These are phyloP conservation scores for Lasioglossum oenotherae DNA, from an alignment of 2,888 invertebrate species.

Conservation along the genomic window DNA sequence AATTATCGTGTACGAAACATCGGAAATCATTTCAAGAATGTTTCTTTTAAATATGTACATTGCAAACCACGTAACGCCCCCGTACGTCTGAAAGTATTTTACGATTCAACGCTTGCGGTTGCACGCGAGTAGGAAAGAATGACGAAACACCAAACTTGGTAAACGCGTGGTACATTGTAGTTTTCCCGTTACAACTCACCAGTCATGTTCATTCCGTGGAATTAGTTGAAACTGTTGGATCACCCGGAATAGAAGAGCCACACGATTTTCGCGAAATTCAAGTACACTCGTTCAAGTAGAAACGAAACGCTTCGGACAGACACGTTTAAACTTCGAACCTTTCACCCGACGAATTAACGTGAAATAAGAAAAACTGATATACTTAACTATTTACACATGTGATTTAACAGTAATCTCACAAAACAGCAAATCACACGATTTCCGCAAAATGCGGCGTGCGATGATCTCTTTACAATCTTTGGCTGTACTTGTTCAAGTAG, in stretches of 20 bases:
- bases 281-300: neutral
- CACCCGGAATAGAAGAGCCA: neutral
- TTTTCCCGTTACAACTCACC: slow-evolving; percentile 43
- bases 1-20: neutral
- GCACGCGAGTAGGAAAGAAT: neutral
- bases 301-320: neutral
- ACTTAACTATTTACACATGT: too few relatives aligned
- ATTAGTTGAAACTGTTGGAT: neutral
- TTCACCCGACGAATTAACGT: slow-evolving; percentile 1
- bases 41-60: neutral
- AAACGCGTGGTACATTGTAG: slow-evolving; percentile 7
- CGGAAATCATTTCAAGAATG: neutral
- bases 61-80: neutral
- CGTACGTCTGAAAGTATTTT: neutral
- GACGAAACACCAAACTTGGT: neutral
- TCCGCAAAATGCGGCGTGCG: too few relatives aligned
- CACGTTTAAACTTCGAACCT: neutral
- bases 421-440: too few relatives aligned
- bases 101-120: neutral
- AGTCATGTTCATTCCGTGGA: slow-evolving; percentile 45
- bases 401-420: too few relatives aligned
- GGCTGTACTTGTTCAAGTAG: neutral
- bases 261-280: neutral
- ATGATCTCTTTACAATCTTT: too few relatives aligned
- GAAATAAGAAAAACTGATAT: neutral